Base-by-base conservation (phyloP, 2,888 invertebrate genomes). In the Blastobasis adustella region DNA sequence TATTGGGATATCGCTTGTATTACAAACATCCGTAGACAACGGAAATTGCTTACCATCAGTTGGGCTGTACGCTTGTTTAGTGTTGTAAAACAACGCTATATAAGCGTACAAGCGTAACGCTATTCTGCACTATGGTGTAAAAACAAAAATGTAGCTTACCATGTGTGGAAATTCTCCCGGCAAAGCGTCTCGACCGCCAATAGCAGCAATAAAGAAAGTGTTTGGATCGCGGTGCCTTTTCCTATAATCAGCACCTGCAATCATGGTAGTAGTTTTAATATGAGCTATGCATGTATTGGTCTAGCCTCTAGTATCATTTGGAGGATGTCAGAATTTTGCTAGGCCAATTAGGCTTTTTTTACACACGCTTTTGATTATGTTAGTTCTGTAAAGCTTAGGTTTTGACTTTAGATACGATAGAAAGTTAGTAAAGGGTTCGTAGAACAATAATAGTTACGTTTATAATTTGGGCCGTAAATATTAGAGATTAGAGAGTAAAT, bases 111-210 rank as follows among this genome's bases (percentile, higher is more conserved):
- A 42, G 42, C 42, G 9, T 8, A 42, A 4, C 42, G 5, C 4
- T 40, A 40, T 9, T 9, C 9, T 8, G 1, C 9, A 40, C 9
- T 9, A 8, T 40, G 6, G 2, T 3, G 40, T 40, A 8, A 40
- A 5, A 40, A 2, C 9, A 8, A 8, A 4, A 6, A 40, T 40
- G 4, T 8, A 42, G 51, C 61, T 55, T 47, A 79, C 79, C 79
- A 79, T 79, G 43, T 79, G 79, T n/a, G 79, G 79, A 47, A 67
- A 80, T 46, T 80, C 78, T n/a, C 73, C 73, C 0, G 65, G 65
- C 2, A 37, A 5, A 1, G 76, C 67, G 6, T 57, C 38, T 1
- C 63, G 61, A 8, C 77, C 79, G 10, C 76, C 76, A 5, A 73
- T 62, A 9, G 42, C 42, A 7, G 42, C 0, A 7, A 42, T 6